Evolutionary conservation across 2,888 invertebrate species (phyloP).

Genomic region (Vanessa cardui): DNA sequence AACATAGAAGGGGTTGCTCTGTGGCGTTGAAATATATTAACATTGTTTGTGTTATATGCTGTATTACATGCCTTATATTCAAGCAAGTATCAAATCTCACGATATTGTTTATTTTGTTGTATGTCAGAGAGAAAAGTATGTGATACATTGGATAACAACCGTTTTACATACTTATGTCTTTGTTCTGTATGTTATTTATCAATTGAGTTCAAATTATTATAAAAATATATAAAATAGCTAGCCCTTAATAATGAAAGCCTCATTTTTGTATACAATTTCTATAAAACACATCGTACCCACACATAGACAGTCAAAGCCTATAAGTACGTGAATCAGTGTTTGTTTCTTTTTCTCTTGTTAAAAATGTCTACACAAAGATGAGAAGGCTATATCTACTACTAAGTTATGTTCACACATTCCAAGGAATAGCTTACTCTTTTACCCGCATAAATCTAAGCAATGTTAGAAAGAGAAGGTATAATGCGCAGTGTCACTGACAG

Average conservation of each 20-base stretch:
- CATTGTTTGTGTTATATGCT: too few species aligned
- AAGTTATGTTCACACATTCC: slow-evolving; percentile 69
- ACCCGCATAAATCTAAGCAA: slow-evolving; percentile 39
- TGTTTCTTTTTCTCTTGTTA: slow-evolving; percentile 46
- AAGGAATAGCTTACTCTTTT: slow-evolving; percentile 59
- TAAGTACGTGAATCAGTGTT: slow-evolving; percentile 49
- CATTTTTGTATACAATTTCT: slow-evolving; percentile 71
- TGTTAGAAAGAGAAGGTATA: slow-evolving; percentile 60
- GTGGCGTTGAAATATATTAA: too few species aligned
- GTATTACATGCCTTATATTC: too few species aligned
- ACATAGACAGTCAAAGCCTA: slow-evolving; percentile 65
- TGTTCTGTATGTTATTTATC: too few species aligned
- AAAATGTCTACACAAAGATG: slow-evolving; percentile 50
- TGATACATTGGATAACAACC: too few species aligned
- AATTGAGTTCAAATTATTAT: neutral
- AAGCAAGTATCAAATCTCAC: too few species aligned
- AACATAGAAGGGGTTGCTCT: too few species aligned
- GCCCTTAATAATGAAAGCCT: slow-evolving; percentile 68
- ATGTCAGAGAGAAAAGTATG: too few species aligned
- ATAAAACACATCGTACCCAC: slow-evolving; percentile 59
- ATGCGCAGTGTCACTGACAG: slow-evolving; percentile 80
- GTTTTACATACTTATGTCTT: too few species aligned
- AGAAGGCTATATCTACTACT: slow-evolving; percentile 60
- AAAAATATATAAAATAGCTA: neutral
- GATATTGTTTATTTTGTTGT: too few species aligned